Evolutionary conservation across 2,797 vertebrate genomes (phyloP).

Genomic region (Paratrypauchen microcephalus): DNA sequence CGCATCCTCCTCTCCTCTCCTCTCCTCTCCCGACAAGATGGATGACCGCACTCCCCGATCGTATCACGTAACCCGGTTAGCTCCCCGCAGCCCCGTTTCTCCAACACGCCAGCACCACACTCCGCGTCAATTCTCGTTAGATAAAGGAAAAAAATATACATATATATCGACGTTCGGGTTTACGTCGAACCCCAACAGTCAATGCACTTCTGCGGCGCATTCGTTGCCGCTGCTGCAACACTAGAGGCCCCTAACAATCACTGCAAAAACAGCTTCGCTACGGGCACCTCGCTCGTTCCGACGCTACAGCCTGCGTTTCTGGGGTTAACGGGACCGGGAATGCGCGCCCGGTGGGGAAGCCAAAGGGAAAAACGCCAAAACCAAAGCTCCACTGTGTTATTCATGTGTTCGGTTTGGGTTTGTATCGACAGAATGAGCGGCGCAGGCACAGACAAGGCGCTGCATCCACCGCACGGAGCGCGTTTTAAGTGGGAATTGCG

Average conservation of each 20-base stretch:
- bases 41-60: conserved; percentile 61
- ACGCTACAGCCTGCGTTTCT: not conserved
- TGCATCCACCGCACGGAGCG: conserved; percentile 61
- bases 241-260: conserved; percentile 60
- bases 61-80: conserved; percentile 56
- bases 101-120: conserved; percentile 10
- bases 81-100: not conserved
- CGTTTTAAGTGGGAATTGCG: conserved; percentile 23
- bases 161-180: conserved; percentile 47
- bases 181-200: conserved; percentile 52
- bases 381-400: too few species aligned
- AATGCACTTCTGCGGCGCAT: conserved; percentile 73
- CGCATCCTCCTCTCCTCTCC: conserved; percentile 5
- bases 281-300: conserved; percentile 15
- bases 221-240: conserved; percentile 58
- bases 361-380: not conserved
- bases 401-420: conserved; percentile 22
- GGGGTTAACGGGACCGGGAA: not conserved
- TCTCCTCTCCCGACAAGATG: conserved; percentile 53
- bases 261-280: conserved; percentile 64
- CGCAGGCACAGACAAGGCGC: conserved; percentile 61
- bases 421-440: conserved; percentile 52
- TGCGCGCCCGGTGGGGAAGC: not conserved
- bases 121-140: conserved; percentile 40
- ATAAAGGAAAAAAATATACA: too few species aligned